These are phyloP conservation scores for Siphlonurus alternatus DNA, from an alignment of 2,888 invertebrate species.

Conservation along the genomic window DNA sequence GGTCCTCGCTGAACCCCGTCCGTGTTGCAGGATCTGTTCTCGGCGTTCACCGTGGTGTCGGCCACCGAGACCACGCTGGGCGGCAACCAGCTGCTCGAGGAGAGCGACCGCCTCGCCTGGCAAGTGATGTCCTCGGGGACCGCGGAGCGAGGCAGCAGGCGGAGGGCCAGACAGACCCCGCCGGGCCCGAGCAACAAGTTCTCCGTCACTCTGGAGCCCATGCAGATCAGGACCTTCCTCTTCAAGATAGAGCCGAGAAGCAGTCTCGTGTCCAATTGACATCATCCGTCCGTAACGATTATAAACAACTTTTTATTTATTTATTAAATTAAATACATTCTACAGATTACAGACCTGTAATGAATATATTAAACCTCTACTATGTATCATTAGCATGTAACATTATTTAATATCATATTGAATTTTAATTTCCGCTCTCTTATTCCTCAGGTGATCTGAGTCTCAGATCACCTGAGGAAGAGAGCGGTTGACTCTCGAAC, in stretches of 20 bases:
- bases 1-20: no score
- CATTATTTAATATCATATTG: no score
- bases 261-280: neutral
- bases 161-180: neutral
- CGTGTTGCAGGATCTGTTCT: slow-evolving; percentile 40
- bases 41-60: slow-evolving; percentile 33
- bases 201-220: slow-evolving; percentile 40
- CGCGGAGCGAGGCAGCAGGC: slow-evolving; percentile 11
- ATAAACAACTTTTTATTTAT: no score
- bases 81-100: slow-evolving; percentile 44
- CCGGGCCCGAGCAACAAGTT: slow-evolving; percentile 17
- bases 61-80: slow-evolving; percentile 51
- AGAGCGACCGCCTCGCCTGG: slow-evolving; percentile 38
- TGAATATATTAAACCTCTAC: no score
- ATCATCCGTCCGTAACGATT: no score
- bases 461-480: no score
- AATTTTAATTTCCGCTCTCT: no score
- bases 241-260: slow-evolving; percentile 19
- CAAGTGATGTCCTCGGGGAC: neutral
- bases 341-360: no score
- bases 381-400: no score
- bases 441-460: no score
- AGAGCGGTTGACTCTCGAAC: no score
- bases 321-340: no score
- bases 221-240: slow-evolving; percentile 56